Evolutionary conservation across 2,797 vertebrate species (phyloP).

Genomic region (Megalops cyprinoides): DNA sequence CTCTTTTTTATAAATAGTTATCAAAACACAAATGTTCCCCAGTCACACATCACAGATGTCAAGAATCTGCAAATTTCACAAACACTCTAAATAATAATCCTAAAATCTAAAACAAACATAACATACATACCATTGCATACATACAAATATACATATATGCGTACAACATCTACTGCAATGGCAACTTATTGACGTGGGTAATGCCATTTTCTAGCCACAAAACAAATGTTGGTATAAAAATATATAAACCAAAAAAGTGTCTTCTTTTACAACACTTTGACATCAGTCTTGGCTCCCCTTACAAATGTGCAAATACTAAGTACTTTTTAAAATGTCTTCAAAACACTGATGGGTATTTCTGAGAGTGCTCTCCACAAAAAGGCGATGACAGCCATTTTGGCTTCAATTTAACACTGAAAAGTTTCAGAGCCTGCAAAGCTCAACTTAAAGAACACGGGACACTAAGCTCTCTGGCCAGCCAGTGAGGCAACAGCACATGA

Average conservation of each 20-base stretch:
- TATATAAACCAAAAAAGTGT: conserved; percentile 71
- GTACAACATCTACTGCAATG: conserved; percentile 71
- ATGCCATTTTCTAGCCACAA: conserved; percentile 67
- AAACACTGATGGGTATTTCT: conserved; percentile 29
- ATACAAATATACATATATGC: conserved; percentile 80
- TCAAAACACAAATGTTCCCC: conserved; percentile 29
- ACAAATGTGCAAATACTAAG: conserved; percentile 77
- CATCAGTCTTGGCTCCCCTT: conserved; percentile 70
- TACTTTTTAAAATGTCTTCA: conserved; percentile 30
- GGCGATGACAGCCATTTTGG: conserved; percentile 58
- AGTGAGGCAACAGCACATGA: conserved; percentile 50
- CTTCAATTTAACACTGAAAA: conserved; percentile 36
- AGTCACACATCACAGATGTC: conserved; percentile 29
- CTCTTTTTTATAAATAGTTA: conserved; percentile 68
- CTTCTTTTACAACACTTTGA: conserved; percentile 76
- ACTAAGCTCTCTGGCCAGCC: conserved; percentile 65
- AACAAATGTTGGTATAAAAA: conserved; percentile 77
- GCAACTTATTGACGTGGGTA: conserved; percentile 64
- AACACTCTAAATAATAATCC: conserved; percentile 45
- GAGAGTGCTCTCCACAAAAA: conserved; percentile 41
- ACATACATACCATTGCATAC: conserved; percentile 67
- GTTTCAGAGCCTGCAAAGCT: not conserved
- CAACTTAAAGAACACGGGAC: conserved; percentile 52
- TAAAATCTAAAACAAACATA: conserved; percentile 63
- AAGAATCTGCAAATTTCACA: conserved; percentile 27